phyloP scores from a whole-genome alignment of 2,888 invertebrate genomes.

The Oegoconia quadripuncta region DNA sequence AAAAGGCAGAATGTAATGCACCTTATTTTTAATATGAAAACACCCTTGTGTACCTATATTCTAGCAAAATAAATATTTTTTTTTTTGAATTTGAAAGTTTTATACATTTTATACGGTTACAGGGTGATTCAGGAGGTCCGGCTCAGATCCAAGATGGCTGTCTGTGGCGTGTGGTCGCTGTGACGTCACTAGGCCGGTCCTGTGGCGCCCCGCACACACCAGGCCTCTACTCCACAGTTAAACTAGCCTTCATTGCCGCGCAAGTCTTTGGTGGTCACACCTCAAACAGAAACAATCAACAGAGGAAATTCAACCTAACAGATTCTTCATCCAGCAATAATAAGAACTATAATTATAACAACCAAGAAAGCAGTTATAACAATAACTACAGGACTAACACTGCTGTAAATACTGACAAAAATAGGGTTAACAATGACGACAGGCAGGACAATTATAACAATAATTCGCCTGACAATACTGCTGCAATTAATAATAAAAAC shows the following conservation, averaged over 20 bases:
- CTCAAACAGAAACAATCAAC: not conserved
- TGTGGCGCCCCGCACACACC: constrained; percentile 64
- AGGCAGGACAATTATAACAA: not conserved
- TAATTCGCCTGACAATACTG: too few species aligned
- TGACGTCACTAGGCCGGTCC: constrained; percentile 61
- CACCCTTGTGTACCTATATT: not conserved
- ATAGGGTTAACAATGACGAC: not conserved
- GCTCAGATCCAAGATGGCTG: constrained; percentile 65
- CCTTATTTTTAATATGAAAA: not conserved
- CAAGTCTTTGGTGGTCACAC: constrained; percentile 7
- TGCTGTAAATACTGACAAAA: not conserved
- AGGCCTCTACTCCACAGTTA: constrained; percentile 53
- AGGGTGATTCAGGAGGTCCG: constrained; percentile 72
- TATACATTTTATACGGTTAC: too few species aligned
- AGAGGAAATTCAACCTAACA: not conserved
- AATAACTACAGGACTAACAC: not conserved
- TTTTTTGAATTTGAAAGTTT: too few species aligned
- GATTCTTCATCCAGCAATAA: not conserved
- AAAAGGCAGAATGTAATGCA: not conserved
- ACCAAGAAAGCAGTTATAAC: not conserved
- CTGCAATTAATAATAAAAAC: too few species aligned
- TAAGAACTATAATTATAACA: not conserved
- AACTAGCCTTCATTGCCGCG: constrained; percentile 11
- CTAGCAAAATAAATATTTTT: not conserved
- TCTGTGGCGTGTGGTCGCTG: constrained; percentile 57